Evolutionary conservation across 2,113 vertebrate species (phyloP).

Genomic region (Equus przewalskii): DNA sequence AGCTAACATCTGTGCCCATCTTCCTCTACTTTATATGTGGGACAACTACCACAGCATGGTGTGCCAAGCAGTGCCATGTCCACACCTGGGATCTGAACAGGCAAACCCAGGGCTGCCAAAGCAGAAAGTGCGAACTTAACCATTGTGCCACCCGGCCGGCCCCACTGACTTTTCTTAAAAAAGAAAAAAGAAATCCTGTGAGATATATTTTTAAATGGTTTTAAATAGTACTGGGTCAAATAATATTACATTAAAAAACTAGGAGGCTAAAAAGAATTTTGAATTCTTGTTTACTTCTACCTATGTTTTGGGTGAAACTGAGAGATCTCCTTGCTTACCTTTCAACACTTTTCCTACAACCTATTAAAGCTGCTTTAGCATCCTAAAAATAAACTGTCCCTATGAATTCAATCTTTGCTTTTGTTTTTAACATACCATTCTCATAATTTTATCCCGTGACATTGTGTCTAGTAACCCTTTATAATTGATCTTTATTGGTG

Average conservation of each 20-base stretch:
- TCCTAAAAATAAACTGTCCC: neutral
- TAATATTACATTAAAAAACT: neutral
- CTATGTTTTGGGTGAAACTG: neutral
- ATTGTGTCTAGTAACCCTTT: neutral
- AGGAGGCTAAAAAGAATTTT: neutral
- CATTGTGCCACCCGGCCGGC: too few relatives aligned
- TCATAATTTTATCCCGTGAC: neutral
- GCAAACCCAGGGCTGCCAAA: too few relatives aligned
- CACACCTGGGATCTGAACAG: too few relatives aligned
- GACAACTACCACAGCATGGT: too few relatives aligned
- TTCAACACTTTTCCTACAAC: neutral
- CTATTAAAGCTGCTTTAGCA: neutral
- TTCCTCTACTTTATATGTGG: too few relatives aligned
- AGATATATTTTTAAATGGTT: neutral
- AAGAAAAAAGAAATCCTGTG: neutral
- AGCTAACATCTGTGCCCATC: too few relatives aligned
- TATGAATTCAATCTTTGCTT: neutral
- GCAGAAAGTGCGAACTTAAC: too few relatives aligned
- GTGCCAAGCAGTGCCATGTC: too few relatives aligned
- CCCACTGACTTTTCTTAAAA: neutral
- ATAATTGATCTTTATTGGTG: neutral
- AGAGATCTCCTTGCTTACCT: neutral
- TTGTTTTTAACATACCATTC: neutral
- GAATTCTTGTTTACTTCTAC: neutral
- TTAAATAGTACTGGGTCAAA: neutral